Conservation (phyloP, 2,888 invertebrate species). For the Saturnia japonica region DNA sequence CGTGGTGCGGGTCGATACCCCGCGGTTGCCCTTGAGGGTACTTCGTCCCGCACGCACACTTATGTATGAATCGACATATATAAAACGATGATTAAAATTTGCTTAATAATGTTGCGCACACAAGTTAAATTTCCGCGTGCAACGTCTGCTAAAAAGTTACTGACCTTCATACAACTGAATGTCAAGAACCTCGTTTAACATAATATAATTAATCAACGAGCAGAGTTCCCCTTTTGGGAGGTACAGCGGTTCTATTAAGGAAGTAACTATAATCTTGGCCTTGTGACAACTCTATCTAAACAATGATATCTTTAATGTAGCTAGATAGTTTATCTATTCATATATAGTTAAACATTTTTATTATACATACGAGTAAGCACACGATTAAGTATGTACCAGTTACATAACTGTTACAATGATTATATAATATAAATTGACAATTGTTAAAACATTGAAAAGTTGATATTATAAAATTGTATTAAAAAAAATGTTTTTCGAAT, state of each 20-base stretch:
- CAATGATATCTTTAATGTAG: constrained; percentile 1
- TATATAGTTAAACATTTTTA: not conserved
- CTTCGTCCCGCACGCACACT: constrained; percentile 59
- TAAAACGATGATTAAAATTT: constrained; percentile 25
- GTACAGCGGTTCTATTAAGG: constrained; percentile 18
- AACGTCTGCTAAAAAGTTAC: constrained; percentile 50
- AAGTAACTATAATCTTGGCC: constrained; percentile 19
- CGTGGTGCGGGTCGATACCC: constrained; percentile 67
- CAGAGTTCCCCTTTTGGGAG: constrained; percentile 27
- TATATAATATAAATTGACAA: not conserved
- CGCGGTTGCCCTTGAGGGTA: constrained; percentile 72
- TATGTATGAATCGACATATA: constrained; percentile 16
- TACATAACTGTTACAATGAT: constrained; percentile 2
- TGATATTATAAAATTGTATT: too few species aligned
- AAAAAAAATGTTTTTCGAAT: not conserved
- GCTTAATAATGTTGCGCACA: constrained; percentile 36
- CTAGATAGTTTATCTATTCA: constrained; percentile 18
- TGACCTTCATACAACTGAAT: constrained; percentile 53
- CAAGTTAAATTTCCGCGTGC: constrained; percentile 50
- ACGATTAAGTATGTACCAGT: not conserved
- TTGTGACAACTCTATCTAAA: constrained; percentile 13
- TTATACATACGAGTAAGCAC: too few species aligned
- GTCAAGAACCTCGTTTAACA: constrained; percentile 35
- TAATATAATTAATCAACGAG: constrained; percentile 31
- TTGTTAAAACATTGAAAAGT: not conserved